phyloP scores from a whole-genome alignment of 2,888 invertebrate species.

The Brachynemurus nebulosus region DNA sequence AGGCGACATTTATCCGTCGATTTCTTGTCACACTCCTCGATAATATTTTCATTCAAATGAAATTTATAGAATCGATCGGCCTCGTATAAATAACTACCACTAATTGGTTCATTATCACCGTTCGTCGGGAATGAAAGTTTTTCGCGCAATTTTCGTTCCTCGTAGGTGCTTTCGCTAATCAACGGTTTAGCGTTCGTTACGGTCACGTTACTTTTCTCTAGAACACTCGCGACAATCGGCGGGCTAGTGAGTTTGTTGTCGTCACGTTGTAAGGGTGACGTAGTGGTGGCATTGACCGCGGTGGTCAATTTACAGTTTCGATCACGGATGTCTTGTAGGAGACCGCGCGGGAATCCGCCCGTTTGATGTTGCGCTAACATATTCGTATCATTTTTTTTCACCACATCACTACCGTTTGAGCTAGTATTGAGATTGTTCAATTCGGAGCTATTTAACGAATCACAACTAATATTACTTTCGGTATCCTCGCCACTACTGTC shows the following conservation, averaged over 20 bases:
- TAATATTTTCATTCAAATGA: constrained; percentile 61
- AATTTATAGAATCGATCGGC: constrained; percentile 71
- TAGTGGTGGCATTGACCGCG: background rate
- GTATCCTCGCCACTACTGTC: constrained; percentile 44
- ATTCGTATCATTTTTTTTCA: constrained; percentile 21
- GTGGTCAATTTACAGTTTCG: constrained; percentile 39
- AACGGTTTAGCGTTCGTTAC: background rate
- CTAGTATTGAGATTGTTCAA: constrained; percentile 27
- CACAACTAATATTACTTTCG: constrained; percentile 67
- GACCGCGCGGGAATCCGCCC: constrained; percentile 42
- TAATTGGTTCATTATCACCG: constrained; percentile 31
- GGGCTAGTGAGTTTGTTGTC: too few species aligned
- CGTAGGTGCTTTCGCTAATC: constrained; percentile 53
- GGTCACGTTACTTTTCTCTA: constrained; percentile 1
- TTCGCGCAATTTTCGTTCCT: constrained; percentile 42
- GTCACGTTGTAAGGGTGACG: background rate
- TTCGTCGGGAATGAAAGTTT: constrained; percentile 29
- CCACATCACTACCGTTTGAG: constrained; percentile 1
- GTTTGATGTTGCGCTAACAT: constrained; percentile 32
- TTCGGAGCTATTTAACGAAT: constrained; percentile 64
- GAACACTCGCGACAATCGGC: background rate
- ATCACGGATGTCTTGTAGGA: constrained; percentile 56
- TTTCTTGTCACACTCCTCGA: constrained; percentile 30
- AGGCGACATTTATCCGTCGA: constrained; percentile 26
- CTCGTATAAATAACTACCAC: constrained; percentile 47